Evolutionary conservation across 2,797 vertebrate genomes (phyloP).

Genomic region (Hemibagrus guttatus): DNA sequence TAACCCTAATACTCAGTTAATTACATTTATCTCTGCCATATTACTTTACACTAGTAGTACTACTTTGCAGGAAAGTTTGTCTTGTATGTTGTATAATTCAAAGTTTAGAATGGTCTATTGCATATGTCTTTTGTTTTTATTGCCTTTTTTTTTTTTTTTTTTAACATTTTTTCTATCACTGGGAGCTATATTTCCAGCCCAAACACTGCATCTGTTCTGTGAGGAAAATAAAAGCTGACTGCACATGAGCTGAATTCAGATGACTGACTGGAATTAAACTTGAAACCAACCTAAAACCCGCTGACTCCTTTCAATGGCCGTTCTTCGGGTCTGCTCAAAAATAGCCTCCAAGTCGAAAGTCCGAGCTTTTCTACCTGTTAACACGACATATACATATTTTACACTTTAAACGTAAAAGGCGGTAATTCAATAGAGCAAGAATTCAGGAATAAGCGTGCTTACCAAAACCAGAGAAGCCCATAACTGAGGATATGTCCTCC

Average conservation of each 20-base stretch:
- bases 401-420: neutral
- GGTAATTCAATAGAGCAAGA: neutral
- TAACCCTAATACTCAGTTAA: neutral
- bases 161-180: neutral
- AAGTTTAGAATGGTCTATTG: neutral
- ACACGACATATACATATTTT: neutral
- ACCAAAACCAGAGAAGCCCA: slow-evolving; percentile 84
- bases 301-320: slow-evolving; percentile 92
- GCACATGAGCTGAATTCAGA: neutral
- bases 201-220: neutral
- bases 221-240: neutral
- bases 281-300: slow-evolving; percentile 79
- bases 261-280: neutral
- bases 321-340: slow-evolving; percentile 95
- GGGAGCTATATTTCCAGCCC: neutral
- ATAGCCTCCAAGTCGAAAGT: slow-evolving; percentile 96
- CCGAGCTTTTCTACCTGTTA: slow-evolving; percentile 90
- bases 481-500: slow-evolving; percentile 74
- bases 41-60: neutral
- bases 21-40: too few relatives aligned
- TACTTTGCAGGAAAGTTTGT: too few relatives aligned
- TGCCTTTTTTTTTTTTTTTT: too few relatives aligned
- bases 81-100: neutral
- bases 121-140: neutral
- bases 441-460: slow-evolving; percentile 44